Base-by-base conservation (phyloP, 2,113 vertebrate species). In the Suncus etruscus region DNA sequence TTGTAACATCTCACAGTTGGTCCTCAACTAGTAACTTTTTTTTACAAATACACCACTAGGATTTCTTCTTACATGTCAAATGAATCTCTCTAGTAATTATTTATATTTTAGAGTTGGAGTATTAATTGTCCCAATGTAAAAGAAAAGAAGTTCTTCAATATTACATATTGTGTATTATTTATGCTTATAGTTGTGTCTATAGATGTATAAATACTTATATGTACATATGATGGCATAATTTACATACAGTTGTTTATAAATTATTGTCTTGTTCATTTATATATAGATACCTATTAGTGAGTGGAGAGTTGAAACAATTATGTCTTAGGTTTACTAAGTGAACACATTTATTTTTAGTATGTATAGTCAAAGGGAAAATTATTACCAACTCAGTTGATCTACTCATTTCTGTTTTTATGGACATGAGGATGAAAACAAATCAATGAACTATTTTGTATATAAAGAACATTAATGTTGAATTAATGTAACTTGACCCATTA, bases 1-100 rank as follows among this genome's bases (percentile, higher is more conserved):
- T 85, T 32, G 25, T 70, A 54, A 58, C 3, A 69, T 73, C 5
- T 27, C 27, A 18, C 1, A 79, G 1, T 73, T 91, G 32, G n/a
- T 50, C 16, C 22, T 89, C 63, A 65, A 84, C 24, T 83, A 79
- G 24, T 45, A 85, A 85, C n/a, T 87, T 20, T 76, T 69, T 74
- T 83, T 54, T 73, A 48, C 29, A 6, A 89, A 27, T 1, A 58
- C 2, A 61, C 58, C 14, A 48, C 5, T 6, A 83, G 6, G 31
- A 45, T 85, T 31, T 88, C 54, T 81, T 66, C 12, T 50, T 87
- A 48, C 10, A 8, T 54, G 4, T 39, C 32, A 58, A 78, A 15
- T 75, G 65, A 39, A 77, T 77, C n/a, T 84, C 14, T 84, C 20
- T 73, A 66, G 11, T 87, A 68, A 31, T 85, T 45, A 50, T 16